These are phyloP conservation scores for Drosophila mimetica DNA, from an alignment of 2,888 invertebrate species.

Conservation along the genomic window DNA sequence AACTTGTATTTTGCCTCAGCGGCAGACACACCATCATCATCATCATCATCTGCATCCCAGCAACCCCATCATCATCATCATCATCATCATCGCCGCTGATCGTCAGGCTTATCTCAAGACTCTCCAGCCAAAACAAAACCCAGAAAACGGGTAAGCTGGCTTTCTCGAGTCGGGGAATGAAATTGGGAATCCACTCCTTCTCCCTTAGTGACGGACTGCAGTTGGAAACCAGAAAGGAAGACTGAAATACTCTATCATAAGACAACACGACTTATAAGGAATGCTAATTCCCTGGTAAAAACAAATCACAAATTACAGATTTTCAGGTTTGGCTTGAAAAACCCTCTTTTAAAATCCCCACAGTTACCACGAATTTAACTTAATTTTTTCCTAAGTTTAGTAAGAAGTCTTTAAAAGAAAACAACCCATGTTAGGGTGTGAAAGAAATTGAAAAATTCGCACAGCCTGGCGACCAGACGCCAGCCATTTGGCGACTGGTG, in stretches of 20 bases:
- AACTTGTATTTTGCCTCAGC: slow-evolving; percentile 16
- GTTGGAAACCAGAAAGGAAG: neutral
- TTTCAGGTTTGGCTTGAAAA: too few species aligned
- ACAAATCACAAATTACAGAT: too few species aligned
- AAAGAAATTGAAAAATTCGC: slow-evolving; percentile 1
- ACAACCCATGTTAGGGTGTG: neutral
- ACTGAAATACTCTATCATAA: neutral
- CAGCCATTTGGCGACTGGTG: slow-evolving; percentile 10
- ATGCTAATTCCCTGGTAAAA: too few species aligned
- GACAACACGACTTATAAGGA: too few species aligned
- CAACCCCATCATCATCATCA: neutral
- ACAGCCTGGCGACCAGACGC: slow-evolving; percentile 1
- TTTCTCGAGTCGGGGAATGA: slow-evolving; percentile 16
- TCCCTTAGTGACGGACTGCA: slow-evolving; percentile 9
- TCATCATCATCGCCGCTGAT: slow-evolving; percentile 13
- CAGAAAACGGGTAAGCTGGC: slow-evolving; percentile 19
- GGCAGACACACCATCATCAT: neutral
- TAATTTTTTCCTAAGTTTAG: too few species aligned
- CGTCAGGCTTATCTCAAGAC: slow-evolving; percentile 17
- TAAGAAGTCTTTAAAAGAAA: too few species aligned
- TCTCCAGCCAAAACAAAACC: slow-evolving; percentile 20
- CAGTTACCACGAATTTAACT: too few species aligned
- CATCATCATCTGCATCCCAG: slow-evolving; percentile 2
- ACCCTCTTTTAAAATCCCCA: too few species aligned
- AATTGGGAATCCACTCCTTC: slow-evolving; percentile 12